These are phyloP conservation scores for Nasonia giraulti DNA, from an alignment of 1,140 invertebrate genomes.

Conservation along the genomic window DNA sequence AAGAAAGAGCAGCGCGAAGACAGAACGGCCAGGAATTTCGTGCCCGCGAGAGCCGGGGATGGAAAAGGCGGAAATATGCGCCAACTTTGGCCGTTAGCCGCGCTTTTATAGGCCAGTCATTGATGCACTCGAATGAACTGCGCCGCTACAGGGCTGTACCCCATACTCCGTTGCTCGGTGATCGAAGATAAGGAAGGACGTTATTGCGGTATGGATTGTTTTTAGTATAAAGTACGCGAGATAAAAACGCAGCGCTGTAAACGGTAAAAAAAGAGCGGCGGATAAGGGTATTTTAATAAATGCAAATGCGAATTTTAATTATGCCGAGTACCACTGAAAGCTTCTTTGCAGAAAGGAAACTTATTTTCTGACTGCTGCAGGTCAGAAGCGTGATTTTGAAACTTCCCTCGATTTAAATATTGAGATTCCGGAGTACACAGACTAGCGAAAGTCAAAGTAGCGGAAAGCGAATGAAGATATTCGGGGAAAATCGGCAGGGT, in stretches of 20 bases:
- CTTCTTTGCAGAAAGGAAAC: not conserved
- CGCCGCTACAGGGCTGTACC: not conserved
- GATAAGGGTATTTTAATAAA: constrained; percentile 19
- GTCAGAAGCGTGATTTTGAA: not conserved
- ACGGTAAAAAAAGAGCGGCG: too few relatives aligned
- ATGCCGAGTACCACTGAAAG: not conserved
- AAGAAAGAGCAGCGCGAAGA: not conserved
- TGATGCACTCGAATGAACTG: constrained; percentile 53
- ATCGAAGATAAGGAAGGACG: not conserved
- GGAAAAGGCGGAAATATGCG: constrained; percentile 42
- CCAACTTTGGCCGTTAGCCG: constrained; percentile 50
- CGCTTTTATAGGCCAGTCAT: constrained; percentile 56
- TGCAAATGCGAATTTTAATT: constrained; percentile 10
- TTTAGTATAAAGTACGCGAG: not conserved
- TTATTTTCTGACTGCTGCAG: not conserved
- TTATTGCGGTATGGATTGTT: not conserved
- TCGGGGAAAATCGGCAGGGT: not conserved
- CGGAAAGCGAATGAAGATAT: not conserved
- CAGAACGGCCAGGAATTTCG: not conserved
- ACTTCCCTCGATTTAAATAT: too few relatives aligned
- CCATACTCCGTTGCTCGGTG: not conserved
- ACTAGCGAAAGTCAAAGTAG: too few relatives aligned
- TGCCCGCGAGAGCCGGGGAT: not conserved
- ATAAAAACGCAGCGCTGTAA: too few relatives aligned
- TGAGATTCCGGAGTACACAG: too few relatives aligned